Evolutionary conservation across 2,888 invertebrate species (phyloP).

Genomic region (Synanthedon tipuliformis): DNA sequence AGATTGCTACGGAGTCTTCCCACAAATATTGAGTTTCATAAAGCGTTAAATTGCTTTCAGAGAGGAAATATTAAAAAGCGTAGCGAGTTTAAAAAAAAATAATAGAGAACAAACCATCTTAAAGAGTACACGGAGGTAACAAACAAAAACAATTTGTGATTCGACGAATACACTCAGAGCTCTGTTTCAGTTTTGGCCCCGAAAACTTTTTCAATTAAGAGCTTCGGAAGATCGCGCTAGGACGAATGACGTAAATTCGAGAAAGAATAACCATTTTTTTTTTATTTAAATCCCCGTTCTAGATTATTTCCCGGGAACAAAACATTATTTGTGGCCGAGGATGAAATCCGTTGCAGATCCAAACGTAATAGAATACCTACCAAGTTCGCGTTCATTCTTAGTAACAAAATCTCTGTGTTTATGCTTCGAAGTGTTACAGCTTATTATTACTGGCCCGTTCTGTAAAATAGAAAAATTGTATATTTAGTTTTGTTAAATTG

Average conservation of each 20-base stretch:
- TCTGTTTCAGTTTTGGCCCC: conserved; percentile 21
- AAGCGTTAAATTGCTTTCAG: not conserved
- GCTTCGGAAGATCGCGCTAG: conserved; percentile 18
- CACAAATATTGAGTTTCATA: not conserved
- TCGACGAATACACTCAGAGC: conserved; percentile 30
- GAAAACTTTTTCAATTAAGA: conserved; percentile 55
- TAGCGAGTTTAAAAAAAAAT: conserved; percentile 8
- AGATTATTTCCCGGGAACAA: too few relatives aligned
- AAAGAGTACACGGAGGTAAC: conserved; percentile 21
- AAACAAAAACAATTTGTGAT: conserved; percentile 48
- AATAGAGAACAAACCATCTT: conserved; percentile 9
- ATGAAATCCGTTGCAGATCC: too few relatives aligned
- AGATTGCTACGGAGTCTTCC: not conserved
- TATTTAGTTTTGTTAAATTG: too few relatives aligned
- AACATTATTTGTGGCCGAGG: too few relatives aligned
- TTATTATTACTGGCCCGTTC: too few relatives aligned
- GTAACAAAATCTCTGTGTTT: too few relatives aligned
- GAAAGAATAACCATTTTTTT: conserved; percentile 3
- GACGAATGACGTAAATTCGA: conserved; percentile 14
- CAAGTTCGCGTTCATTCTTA: too few relatives aligned
- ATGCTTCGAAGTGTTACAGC: too few relatives aligned
- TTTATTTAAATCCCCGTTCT: not conserved
- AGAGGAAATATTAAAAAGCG: conserved; percentile 9
- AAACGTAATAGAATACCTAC: too few relatives aligned
- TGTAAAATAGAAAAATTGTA: too few relatives aligned